Evolutionary conservation across 2,113 vertebrate species (phyloP), one percentile per base, ranked within the genome.

Genomic region (Muntiacus muntjak): DNA sequence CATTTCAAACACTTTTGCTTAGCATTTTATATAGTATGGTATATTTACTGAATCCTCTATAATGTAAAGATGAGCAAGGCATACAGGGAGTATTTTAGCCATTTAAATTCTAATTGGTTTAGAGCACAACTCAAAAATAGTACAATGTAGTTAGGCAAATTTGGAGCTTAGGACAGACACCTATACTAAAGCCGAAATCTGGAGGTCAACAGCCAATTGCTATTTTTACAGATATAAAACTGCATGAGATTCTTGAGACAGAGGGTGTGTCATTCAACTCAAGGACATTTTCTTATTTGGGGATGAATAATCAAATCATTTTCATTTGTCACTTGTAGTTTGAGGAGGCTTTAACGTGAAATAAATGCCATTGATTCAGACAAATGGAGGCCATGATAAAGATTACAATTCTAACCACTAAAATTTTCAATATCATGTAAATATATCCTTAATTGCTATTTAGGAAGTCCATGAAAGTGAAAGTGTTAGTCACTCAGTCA

Each of bases 231-330:
- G 8, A 23, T 10, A 1, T 9, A 30, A 25, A 21, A 71, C 3
- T 64, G 13, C 15, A 25, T 47, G 30, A 50, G 7, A 74, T 36
- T 11, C 23, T 3, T 4, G 1, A n/a, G 17, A 23, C 6, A 81
- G 16, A 57, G 10, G 21, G 0, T 13, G 2, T 30, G 9, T 60
- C 40, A 43, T 23, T 33, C 6, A 13, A 19, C 1, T 28, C 19
- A 62, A 43, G 52, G 8, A 47, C 23, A 33, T 43, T 30, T 43
- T 45, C 26, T 47, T 36, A 33, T 33, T 74, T 67, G 1, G 13
- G 21, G 1, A 10, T 54, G 33, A 84, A 62, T 19, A 76, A 11
- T 47, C n/a, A 58, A 60, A 82, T 13, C 2, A 3, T 17, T 93
- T 47, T 54, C 5, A 58, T 36, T 64, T 92, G 28, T 36, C 62